These are phyloP conservation scores for Amblyjoppa proteus DNA, from an alignment of 2,888 invertebrate species.

Conservation along the genomic window DNA sequence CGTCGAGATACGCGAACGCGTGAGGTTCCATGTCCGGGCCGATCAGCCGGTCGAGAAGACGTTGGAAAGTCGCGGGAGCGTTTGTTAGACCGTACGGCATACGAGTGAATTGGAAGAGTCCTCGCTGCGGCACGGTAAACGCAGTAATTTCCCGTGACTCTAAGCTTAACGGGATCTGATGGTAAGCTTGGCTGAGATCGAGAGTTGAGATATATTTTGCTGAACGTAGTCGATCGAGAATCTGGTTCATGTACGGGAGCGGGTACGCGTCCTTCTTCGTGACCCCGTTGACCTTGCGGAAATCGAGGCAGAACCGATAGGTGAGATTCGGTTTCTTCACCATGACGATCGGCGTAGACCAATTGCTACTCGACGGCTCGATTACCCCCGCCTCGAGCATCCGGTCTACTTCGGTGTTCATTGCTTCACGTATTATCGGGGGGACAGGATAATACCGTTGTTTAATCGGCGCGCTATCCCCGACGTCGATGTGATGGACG, in stretches of 20 bases:
- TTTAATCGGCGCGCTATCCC: slow-evolving; percentile 22
- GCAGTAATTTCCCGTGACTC: slow-evolving; percentile 73
- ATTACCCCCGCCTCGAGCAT: background rate
- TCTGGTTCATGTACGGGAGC: slow-evolving; percentile 61
- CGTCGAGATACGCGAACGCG: slow-evolving; percentile 47
- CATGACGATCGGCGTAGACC: slow-evolving; percentile 53
- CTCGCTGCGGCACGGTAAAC: slow-evolving; percentile 74
- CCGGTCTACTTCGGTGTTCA: slow-evolving; percentile 19
- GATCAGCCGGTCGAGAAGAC: slow-evolving; percentile 73
- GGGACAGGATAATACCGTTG: slow-evolving; percentile 33
- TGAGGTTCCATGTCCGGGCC: slow-evolving; percentile 61
- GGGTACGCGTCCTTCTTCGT: slow-evolving; percentile 65
- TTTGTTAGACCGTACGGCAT: slow-evolving; percentile 77
- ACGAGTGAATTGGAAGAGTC: slow-evolving; percentile 73
- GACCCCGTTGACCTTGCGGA: slow-evolving; percentile 61
- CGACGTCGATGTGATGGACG: slow-evolving; percentile 17
- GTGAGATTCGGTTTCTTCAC: slow-evolving; percentile 58
- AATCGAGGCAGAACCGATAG: slow-evolving; percentile 65
- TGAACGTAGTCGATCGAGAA: slow-evolving; percentile 52
- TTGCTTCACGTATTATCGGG: background rate
- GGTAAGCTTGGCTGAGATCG: slow-evolving; percentile 41
- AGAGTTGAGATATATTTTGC: slow-evolving; percentile 65
- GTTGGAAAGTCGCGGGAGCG: no score
- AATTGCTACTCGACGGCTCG: background rate
- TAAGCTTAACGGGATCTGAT: slow-evolving; percentile 67